Evolutionary conservation across 1,140 invertebrate genomes (phyloP).

Genomic region (Eufriesea mexicana): DNA sequence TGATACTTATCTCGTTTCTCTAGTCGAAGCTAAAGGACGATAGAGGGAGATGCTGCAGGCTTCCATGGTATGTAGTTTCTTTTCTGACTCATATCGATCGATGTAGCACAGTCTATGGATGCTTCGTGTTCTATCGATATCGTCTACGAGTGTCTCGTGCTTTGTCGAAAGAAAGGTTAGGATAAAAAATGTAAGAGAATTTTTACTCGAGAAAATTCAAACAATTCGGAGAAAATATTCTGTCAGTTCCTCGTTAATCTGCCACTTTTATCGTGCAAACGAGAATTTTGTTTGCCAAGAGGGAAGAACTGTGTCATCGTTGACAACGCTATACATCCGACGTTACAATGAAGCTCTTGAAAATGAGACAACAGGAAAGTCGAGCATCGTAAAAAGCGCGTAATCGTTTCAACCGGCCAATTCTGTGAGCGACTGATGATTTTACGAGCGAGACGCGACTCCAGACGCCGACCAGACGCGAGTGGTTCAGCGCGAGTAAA

Average conservation of each 20-base stretch:
- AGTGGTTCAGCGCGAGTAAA: slow-evolving; percentile 60
- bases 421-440: slow-evolving; percentile 34
- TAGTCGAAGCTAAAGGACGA: background rate
- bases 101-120: background rate
- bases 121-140: background rate
- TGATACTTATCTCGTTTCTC: background rate
- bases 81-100: background rate
- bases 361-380: background rate
- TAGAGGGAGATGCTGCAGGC: background rate
- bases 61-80: background rate
- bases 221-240: background rate
- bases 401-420: slow-evolving; percentile 46
- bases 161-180: background rate
- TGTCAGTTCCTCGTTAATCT: background rate
- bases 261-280: background rate
- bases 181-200: background rate
- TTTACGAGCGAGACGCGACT: slow-evolving; percentile 61
- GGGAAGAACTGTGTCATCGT: background rate
- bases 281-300: background rate
- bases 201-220: background rate
- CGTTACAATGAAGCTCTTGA: background rate
- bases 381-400: slow-evolving; percentile 30
- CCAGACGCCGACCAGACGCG: slow-evolving; percentile 61
- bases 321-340: background rate
- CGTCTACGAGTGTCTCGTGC: no score